Conservation (phyloP, 2,888 invertebrate genomes). For the Diploptera punctata region DNA sequence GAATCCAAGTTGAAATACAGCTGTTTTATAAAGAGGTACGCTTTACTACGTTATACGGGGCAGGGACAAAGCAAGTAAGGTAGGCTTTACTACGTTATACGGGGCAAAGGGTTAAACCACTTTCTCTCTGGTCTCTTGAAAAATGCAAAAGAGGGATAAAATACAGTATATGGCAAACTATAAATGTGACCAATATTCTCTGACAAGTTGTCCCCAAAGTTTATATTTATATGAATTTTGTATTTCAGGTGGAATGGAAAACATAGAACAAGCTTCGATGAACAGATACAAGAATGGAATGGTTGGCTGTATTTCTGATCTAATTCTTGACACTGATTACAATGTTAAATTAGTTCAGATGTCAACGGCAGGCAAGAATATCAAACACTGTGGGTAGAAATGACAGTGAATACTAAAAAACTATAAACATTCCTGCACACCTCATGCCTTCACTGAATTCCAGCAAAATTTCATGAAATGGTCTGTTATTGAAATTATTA, state of each 20-base stretch:
- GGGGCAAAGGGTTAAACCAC: too few relatives aligned
- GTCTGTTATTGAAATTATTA: not conserved
- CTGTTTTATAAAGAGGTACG: too few relatives aligned
- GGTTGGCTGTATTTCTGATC: constrained; percentile 82
- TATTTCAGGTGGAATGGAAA: constrained; percentile 79
- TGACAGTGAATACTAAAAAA: not conserved
- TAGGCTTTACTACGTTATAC: too few relatives aligned
- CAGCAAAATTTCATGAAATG: not conserved
- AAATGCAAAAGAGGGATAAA: too few relatives aligned
- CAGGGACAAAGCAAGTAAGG: too few relatives aligned
- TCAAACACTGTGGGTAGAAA: constrained; percentile 42
- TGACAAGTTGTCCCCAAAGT: too few relatives aligned
- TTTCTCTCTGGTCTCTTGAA: too few relatives aligned
- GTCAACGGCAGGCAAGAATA: constrained; percentile 62
- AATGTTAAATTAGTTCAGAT: constrained; percentile 68
- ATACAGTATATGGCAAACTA: too few relatives aligned
- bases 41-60: too few relatives aligned
- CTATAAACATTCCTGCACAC: not conserved
- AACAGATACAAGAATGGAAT: constrained; percentile 77
- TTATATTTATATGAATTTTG: too few relatives aligned
- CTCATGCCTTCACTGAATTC: constrained; percentile 17
- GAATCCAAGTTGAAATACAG: too few relatives aligned
- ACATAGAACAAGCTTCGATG: constrained; percentile 69
- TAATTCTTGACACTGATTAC: constrained; percentile 80
- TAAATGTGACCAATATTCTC: too few relatives aligned